Conservation (phyloP, 2,113 vertebrate genomes). For the Bambusicola thoracicus region DNA sequence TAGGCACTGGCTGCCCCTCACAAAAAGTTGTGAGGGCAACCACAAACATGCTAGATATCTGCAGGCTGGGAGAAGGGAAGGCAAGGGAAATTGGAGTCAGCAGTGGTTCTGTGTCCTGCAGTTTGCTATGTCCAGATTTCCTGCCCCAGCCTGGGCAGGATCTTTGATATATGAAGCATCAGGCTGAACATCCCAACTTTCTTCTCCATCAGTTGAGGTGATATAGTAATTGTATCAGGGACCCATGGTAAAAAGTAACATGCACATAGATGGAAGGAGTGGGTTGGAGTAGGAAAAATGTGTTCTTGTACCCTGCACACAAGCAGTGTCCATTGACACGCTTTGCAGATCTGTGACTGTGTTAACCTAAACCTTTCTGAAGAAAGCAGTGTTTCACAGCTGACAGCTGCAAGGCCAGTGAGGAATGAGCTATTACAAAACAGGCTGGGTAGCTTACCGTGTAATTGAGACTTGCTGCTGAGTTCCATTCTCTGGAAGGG, state of each 20-base stretch:
- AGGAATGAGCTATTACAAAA: background rate
- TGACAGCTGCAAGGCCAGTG: background rate
- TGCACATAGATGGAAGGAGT: background rate
- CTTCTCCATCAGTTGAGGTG: background rate
- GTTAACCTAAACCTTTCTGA: background rate
- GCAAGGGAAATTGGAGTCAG: background rate
- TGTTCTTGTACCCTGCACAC: background rate
- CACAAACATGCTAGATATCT: background rate
- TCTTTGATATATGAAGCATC: background rate
- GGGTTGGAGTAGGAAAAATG: background rate
- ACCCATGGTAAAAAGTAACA: background rate
- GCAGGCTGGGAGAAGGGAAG: background rate
- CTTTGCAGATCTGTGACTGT: background rate
- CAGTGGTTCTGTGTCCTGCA: background rate
- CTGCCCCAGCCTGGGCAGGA: background rate
- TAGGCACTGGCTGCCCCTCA: background rate
- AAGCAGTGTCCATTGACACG: rapidly evolving
- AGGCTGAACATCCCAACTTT: background rate
- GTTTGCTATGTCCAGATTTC: background rate
- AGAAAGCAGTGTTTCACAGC: background rate
- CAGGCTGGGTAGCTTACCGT: background rate
- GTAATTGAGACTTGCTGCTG: background rate
- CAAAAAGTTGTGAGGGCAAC: background rate
- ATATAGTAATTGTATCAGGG: background rate
- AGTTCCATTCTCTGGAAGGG: background rate